Conservation (phyloP, 2,888 invertebrate species). For the Chelonus formosanus region DNA sequence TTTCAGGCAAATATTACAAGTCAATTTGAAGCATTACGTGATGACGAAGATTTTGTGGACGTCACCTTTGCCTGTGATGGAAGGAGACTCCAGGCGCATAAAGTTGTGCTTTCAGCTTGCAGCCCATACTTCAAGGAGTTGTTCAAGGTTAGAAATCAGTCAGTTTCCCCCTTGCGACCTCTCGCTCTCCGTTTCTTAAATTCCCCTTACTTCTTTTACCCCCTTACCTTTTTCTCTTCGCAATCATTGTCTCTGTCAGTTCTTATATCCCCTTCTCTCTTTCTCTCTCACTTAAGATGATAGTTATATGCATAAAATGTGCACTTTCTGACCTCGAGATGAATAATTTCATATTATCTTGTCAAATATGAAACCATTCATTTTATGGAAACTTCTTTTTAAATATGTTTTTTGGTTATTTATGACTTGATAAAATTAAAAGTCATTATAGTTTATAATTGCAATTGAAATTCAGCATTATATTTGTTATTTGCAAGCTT, state of each 20-base stretch:
- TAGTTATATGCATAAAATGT: not conserved
- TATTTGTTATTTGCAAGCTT: too few relatives aligned
- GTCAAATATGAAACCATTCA: not conserved
- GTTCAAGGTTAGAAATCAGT: conserved; percentile 75
- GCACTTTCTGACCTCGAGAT: too few relatives aligned
- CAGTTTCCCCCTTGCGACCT: conserved; percentile 6
- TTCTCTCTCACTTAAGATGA: conserved; percentile 15
- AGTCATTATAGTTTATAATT: too few relatives aligned
- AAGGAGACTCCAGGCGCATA: conserved; percentile 83
- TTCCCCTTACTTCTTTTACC: conserved; percentile 15
- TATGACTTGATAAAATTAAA: too few relatives aligned
- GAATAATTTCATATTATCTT: conserved; percentile 20
- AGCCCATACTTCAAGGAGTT: conserved; percentile 89
- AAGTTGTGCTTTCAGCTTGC: conserved; percentile 86
- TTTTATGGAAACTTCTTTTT: not conserved
- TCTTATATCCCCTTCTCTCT: conserved; percentile 19
- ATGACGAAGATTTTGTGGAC: conserved; percentile 88
- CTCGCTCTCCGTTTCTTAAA: conserved; percentile 9
- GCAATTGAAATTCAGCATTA: too few relatives aligned
- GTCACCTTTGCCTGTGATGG: conserved; percentile 88
- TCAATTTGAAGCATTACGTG: conserved; percentile 84
- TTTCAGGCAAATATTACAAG: conserved; percentile 87
- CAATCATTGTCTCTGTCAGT: conserved; percentile 31
- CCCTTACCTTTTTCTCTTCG: conserved; percentile 27
- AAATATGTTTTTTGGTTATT: not conserved